Evolutionary conservation across 2,797 vertebrate species (phyloP), one percentile per base, ranked within the genome.

Genomic region (Melanotaenia boesemani): DNA sequence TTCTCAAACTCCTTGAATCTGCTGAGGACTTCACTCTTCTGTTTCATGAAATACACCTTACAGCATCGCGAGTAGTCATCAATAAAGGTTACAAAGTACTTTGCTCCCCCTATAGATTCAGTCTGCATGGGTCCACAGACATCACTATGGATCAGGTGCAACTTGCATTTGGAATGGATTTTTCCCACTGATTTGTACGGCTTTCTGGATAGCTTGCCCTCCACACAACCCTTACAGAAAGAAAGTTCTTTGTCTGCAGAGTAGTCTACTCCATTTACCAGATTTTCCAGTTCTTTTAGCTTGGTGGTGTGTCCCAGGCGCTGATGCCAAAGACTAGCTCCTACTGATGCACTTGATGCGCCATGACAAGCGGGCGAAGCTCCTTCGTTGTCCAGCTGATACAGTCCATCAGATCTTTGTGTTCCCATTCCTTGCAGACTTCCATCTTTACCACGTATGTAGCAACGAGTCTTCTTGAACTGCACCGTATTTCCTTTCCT

Each of bases 101-200:
- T 86, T 72, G 56, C 3, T 55, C 74, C 63, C 66, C 62, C 46
- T 48, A 76, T 70, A 2, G 81, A 79, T 36, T 76, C 72, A 67
- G 80, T 86, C 68, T 86, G 71, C 72, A 87, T 83, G 4, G 78
- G 76, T 88, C n/a, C n/a, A n/a, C n/a, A n/a, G n/a, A n/a, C n/a
- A n/a, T n/a, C n/a, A n/a, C n/a, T n/a, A n/a, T n/a, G 83, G 1
- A 86, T 56, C 37, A 84, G 24, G 15, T 88, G 60, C 34, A 87
- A 0, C 56, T 59, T 87, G 7, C 2, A 28, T 20, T 79, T 75
- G 1, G 78, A 79, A 2, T 16, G 13, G 0, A 82, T 85, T 57
- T 67, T 39, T 77, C 76, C 65, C 2, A 87, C 18, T 26, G 74
- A 1, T 58, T 85, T 87, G 37, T 12, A 39, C 18, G 72, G 77